A percentile compares a stretch with the other conserved stretches of the same genome.
These are phyloP conservation scores for Pholis gunnellus DNA, from an alignment of 2,113 vertebrate species.

Conservation along the genomic window DNA sequence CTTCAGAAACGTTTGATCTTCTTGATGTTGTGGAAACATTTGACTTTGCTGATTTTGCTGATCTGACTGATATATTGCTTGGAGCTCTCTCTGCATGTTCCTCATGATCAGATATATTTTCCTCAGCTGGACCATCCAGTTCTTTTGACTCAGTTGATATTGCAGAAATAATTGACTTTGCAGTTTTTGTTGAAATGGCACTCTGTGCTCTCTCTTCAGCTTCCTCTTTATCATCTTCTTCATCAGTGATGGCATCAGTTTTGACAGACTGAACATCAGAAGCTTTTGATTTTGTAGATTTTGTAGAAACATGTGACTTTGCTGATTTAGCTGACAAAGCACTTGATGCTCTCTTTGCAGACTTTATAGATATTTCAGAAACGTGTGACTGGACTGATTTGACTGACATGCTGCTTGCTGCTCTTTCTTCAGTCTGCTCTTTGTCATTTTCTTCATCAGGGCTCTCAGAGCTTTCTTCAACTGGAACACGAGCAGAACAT, in stretches of 20 bases:
- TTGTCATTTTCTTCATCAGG: conserved; percentile 7
- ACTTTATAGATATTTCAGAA: conserved; percentile 33
- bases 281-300: conserved; percentile 21
- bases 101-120: not conserved
- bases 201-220: conserved; percentile 50
- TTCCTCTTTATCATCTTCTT: conserved; percentile 24
- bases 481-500: conserved; percentile 32
- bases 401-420: conserved; percentile 42
- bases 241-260: not conserved
- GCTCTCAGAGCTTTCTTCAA: not conserved
- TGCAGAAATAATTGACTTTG: conserved; percentile 59
- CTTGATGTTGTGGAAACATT: conserved; percentile 40
- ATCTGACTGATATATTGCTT: conserved; percentile 58
- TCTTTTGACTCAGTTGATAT: conserved; percentile 53
- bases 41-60: conserved; percentile 54
- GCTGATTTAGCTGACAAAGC: conserved; percentile 54
- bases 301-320: conserved; percentile 34
- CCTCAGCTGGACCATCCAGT: not conserved
- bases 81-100: conserved; percentile 36
- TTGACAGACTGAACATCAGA: not conserved
- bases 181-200: conserved; percentile 49
- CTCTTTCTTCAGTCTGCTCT: conserved; percentile 20
- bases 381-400: conserved; percentile 56
- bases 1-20: not conserved
- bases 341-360: conserved; percentile 37